Evolutionary conservation across 2,888 invertebrate genomes (phyloP).

Genomic region (Parnassius glacialis): DNA sequence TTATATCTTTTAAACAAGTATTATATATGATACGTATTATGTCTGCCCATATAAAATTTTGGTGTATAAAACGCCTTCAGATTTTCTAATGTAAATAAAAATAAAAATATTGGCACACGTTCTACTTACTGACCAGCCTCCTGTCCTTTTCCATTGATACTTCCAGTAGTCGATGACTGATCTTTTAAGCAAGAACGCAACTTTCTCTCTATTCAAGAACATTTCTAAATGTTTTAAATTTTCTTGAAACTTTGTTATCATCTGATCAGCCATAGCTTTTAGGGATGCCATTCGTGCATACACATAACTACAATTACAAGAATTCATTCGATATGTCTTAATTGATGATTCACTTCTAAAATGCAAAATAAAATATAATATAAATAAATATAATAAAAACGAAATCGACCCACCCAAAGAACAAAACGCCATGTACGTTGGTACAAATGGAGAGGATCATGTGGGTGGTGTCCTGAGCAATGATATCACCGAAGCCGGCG

Average conservation of each 20-base stretch:
- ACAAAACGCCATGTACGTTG: conserved; percentile 68
- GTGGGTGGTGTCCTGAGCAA: conserved; percentile 62
- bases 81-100: background rate
- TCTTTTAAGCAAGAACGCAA: conserved; percentile 57
- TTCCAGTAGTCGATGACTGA: conserved; percentile 68
- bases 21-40: too few species aligned
- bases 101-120: background rate
- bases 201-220: conserved; percentile 67
- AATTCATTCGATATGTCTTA: too few species aligned
- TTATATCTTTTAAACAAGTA: too few species aligned
- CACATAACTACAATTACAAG: conserved; percentile 55
- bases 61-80: too few species aligned
- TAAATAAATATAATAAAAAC: conserved; percentile 22
- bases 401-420: conserved; percentile 64
- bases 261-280: conserved; percentile 73
- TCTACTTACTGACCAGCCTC: conserved; percentile 70
- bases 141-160: conserved; percentile 76
- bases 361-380: conserved; percentile 25
- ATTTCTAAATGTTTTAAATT: conserved; percentile 68
- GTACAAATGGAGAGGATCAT: conserved; percentile 67
- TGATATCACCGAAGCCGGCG: conserved; percentile 74
- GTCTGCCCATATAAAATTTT: too few species aligned
- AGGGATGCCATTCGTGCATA: conserved; percentile 72
- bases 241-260: conserved; percentile 69
- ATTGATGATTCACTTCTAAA: too few species aligned